Evolutionary conservation across 2,888 invertebrate genomes (phyloP).

Genomic region (Hypolimnas misippus): DNA sequence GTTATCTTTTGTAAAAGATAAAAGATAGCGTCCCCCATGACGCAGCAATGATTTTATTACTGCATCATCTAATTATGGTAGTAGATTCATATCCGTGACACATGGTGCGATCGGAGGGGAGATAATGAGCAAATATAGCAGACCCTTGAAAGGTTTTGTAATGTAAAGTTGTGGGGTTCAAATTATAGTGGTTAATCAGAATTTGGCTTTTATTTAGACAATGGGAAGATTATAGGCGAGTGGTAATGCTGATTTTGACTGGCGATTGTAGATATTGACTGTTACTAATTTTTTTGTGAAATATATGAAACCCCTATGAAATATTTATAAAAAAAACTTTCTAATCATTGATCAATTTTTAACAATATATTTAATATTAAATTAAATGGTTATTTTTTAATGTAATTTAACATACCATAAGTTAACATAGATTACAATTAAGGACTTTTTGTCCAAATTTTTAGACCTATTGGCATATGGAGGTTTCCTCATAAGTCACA

Average conservation of each 20-base stretch:
- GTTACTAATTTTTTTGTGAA: not conserved
- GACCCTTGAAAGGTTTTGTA: slow-evolving; percentile 28
- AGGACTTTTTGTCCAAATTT: too few species aligned
- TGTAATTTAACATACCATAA: too few species aligned
- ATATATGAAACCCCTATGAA: not conserved
- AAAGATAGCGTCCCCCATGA: slow-evolving; percentile 56
- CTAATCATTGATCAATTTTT: too few species aligned
- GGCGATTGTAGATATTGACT: not conserved
- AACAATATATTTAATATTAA: too few species aligned
- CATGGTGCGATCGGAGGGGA: slow-evolving; percentile 61
- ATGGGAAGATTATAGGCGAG: slow-evolving; percentile 25
- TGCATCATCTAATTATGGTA: slow-evolving; percentile 75
- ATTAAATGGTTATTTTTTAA: too few species aligned
- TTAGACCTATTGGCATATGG: too few species aligned
- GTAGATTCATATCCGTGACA: slow-evolving; percentile 66
- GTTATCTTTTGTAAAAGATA: slow-evolving; percentile 38
- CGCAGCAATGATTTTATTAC: slow-evolving; percentile 75
- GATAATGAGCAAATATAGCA: slow-evolving; percentile 51
- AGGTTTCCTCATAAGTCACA: too few species aligned
- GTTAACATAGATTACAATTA: too few species aligned
- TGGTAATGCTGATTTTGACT: slow-evolving; percentile 8
- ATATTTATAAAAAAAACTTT: slow-evolving; percentile 1
- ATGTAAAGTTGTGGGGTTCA: slow-evolving; percentile 17
- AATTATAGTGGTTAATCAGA: slow-evolving; percentile 35
- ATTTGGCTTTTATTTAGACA: slow-evolving; percentile 32